Percentiles rank a stretch among this genome's conserved stretches.
Evolutionary conservation across 30 jellyfish, hydroid and myxozoan genomes (phyloP).

Genomic region (Catostylus mosaicus): DNA sequence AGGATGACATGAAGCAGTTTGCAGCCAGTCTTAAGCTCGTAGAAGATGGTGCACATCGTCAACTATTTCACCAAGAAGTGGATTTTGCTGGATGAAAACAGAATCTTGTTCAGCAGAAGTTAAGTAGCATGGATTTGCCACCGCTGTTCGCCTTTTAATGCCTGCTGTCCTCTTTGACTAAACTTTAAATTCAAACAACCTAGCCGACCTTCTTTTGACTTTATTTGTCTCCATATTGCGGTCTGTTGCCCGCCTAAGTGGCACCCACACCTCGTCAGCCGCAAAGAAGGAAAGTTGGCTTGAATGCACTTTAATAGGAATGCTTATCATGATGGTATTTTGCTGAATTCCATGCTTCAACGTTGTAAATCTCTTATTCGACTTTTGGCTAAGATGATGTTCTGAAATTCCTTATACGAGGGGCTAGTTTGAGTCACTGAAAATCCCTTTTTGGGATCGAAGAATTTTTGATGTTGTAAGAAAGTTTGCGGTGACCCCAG

Average conservation of each 20-base stretch:
- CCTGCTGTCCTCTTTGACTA: constrained; percentile 64
- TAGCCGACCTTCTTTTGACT: constrained; percentile 22
- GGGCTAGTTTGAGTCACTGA: no score
- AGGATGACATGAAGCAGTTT: background rate
- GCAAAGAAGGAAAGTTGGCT: no score
- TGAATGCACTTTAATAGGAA: no score
- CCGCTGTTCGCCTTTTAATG: constrained; percentile 43
- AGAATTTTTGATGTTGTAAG: no score
- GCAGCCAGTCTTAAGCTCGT: background rate
- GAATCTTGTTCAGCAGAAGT: constrained; percentile 18
- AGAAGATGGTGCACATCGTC: background rate
- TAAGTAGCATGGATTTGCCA: constrained; percentile 31
- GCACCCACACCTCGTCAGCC: background rate
- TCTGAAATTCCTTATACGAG: no score
- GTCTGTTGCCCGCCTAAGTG: background rate
- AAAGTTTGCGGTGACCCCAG: no score
- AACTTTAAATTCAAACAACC: constrained; percentile 39
- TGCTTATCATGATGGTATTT: no score
- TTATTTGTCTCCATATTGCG: constrained; percentile 24
- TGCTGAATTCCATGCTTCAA: no score
- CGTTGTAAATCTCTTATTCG: no score
- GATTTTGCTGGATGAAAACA: background rate
- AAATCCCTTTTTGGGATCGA: no score
- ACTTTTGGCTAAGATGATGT: no score
- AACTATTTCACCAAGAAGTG: background rate